Conservation (phyloP, 2,113 vertebrate genomes). For the Paraplagusia blochii region DNA sequence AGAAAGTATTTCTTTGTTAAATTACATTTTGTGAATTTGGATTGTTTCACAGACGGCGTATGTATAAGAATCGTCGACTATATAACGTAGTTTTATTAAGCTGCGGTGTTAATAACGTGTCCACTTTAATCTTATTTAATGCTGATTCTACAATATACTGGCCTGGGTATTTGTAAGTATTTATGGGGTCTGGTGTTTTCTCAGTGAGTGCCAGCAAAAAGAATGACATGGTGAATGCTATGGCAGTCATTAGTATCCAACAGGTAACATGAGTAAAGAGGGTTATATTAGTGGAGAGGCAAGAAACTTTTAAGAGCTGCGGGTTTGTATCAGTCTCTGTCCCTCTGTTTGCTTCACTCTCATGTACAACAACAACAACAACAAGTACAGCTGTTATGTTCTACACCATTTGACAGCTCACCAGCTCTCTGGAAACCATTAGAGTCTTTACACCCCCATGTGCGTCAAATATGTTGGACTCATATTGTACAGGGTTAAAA, state of each 20-base stretch:
- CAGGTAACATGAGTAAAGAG: constrained; percentile 5
- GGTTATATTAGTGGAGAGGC: constrained; percentile 23
- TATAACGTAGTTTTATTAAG: too few relatives aligned
- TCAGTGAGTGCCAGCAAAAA: not conserved
- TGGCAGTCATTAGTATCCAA: constrained; percentile 16
- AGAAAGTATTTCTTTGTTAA: too few relatives aligned
- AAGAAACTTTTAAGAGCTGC: constrained; percentile 23
- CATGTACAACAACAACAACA: constrained; percentile 25
- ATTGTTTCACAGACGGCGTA: too few relatives aligned
- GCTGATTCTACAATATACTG: not conserved
- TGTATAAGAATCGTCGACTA: too few relatives aligned
- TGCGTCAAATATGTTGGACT: not conserved
- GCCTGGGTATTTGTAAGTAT: constrained; percentile 4
- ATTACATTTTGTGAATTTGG: too few relatives aligned
- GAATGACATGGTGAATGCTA: not conserved
- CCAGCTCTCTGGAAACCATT: constrained; percentile 33
- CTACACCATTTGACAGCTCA: constrained; percentile 22
- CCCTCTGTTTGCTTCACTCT: constrained; percentile 5
- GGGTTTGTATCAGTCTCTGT: constrained; percentile 20
- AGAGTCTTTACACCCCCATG: constrained; percentile 17
- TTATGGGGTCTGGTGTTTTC: not conserved
- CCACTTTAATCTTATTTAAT: too few relatives aligned
- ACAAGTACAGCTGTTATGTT: constrained; percentile 30
- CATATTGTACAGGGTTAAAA: not conserved
- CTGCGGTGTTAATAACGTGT: too few relatives aligned